Percentiles rank a stretch among this genome's conserved stretches.
Evolutionary conservation across 2,113 vertebrate genomes (phyloP).

Genomic region (Indri indri): DNA sequence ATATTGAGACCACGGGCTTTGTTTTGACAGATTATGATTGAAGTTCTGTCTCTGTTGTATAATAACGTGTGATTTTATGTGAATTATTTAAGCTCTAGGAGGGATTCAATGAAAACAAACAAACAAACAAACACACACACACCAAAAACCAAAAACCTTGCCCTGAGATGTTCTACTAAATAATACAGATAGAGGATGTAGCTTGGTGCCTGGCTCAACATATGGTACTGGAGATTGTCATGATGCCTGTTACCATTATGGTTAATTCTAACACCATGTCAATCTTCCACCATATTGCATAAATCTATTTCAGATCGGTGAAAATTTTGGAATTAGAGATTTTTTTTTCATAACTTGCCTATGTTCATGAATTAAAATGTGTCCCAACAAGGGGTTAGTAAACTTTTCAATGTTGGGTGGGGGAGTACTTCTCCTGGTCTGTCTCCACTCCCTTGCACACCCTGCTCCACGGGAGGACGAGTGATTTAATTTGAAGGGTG

Average conservation of each 20-base stretch:
- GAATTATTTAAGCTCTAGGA: not conserved
- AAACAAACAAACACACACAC: no score
- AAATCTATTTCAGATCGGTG: not conserved
- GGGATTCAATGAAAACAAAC: not conserved
- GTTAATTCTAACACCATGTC: not conserved
- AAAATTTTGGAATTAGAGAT: not conserved
- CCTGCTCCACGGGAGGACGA: not conserved
- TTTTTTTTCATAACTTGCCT: not conserved
- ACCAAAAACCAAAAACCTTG: not conserved
- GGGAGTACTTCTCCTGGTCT: not conserved
- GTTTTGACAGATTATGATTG: not conserved
- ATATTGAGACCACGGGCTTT: not conserved
- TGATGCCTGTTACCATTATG: not conserved
- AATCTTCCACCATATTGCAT: not conserved
- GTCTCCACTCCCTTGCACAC: not conserved
- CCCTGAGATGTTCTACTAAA: not conserved
- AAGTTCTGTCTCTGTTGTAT: not conserved
- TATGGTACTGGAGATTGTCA: not conserved
- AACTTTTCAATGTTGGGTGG: not conserved
- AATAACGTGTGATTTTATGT: not conserved
- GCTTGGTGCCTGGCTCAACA: not conserved
- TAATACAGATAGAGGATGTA: not conserved
- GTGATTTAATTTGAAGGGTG: not conserved
- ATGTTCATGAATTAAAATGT: not conserved
- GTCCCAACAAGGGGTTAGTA: not conserved